phyloP scores from a whole-genome alignment of 2,797 vertebrate genomes.

The Gouania willdenowi region DNA sequence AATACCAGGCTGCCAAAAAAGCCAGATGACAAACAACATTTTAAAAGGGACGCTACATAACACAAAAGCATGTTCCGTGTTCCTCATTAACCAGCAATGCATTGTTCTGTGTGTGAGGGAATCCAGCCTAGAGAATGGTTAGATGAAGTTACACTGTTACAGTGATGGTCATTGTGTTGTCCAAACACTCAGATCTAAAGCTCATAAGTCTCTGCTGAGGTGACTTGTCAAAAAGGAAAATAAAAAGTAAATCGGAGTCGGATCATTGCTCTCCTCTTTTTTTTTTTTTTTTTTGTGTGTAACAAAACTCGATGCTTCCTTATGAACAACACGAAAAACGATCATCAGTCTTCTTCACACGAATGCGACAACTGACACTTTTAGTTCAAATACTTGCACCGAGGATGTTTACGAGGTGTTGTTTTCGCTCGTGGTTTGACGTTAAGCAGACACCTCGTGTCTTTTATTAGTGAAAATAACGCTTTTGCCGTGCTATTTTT shows the following conservation, averaged over 20 bases:
- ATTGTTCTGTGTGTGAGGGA: too few species aligned
- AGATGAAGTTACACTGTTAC: slow-evolving; percentile 52
- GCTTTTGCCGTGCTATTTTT: slow-evolving; percentile 64
- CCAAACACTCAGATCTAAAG: slow-evolving; percentile 15
- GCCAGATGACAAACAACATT: slow-evolving; percentile 48
- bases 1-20: slow-evolving; percentile 54
- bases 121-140: slow-evolving; percentile 24
- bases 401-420: slow-evolving; percentile 28
- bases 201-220: slow-evolving; percentile 13
- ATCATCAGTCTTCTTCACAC: slow-evolving; percentile 31
- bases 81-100: slow-evolving; percentile 33
- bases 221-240: neutral
- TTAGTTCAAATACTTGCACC: slow-evolving; percentile 26
- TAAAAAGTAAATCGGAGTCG: too few species aligned
- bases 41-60: slow-evolving; percentile 51
- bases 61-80: slow-evolving; percentile 57
- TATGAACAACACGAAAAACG: neutral
- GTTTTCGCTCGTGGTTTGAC: slow-evolving; percentile 45
- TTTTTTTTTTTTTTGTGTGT: slow-evolving; percentile 5
- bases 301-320: slow-evolving; percentile 11
- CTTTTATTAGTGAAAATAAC: slow-evolving; percentile 67
- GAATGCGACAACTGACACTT: slow-evolving; percentile 14
- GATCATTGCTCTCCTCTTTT: too few species aligned
- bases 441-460: slow-evolving; percentile 30
- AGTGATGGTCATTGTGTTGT: slow-evolving; percentile 43